Percentiles rank a stretch among this genome's conserved stretches.
Conservation (phyloP, 2,888 invertebrate genomes). For the Leistus spinibarbis region DNA sequence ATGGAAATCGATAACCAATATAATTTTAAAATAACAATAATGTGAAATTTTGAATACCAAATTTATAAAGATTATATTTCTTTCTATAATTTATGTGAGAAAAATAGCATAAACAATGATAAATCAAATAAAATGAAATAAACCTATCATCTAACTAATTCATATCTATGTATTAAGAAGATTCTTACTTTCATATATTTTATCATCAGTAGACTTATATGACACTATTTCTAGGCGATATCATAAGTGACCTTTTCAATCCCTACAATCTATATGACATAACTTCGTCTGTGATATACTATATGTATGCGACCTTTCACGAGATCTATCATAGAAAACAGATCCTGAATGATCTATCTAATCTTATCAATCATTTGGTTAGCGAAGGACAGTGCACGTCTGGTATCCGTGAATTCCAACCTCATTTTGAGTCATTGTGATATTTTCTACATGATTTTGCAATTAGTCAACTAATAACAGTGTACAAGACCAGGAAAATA, state of each 20-base stretch:
- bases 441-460: not conserved
- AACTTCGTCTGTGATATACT: not conserved
- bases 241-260: not conserved
- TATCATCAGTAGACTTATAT: not conserved
- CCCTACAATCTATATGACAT: not conserved
- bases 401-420: not conserved
- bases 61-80: too few species aligned
- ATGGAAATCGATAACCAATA: too few species aligned
- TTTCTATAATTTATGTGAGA: too few species aligned
- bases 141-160: too few species aligned
- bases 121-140: too few species aligned
- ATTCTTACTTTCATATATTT: not conserved
- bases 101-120: too few species aligned
- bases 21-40: too few species aligned
- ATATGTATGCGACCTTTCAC: not conserved
- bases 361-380: not conserved
- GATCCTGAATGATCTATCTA: slow-evolving; percentile 9
- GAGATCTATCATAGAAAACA: not conserved
- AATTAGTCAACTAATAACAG: slow-evolving; percentile 5
- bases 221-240: not conserved
- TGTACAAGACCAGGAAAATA: not conserved
- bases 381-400: not conserved
- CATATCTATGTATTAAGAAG: too few species aligned
- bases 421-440: not conserved
- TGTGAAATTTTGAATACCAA: too few species aligned